Conservation (phyloP, 2,113 vertebrate species). For the Syngnathus typhle region DNA sequence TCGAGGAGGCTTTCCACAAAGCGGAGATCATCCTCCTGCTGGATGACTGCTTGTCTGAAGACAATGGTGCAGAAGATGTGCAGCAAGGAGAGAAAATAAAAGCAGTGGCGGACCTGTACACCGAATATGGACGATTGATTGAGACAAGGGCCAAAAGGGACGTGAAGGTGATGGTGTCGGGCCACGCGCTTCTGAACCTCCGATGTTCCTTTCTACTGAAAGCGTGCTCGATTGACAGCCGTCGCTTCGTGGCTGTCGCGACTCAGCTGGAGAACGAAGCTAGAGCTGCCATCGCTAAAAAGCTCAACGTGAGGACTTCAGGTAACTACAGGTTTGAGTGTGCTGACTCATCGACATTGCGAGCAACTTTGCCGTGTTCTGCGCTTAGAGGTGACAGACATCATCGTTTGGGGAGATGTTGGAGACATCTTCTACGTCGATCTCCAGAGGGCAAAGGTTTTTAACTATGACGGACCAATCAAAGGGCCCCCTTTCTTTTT, state of each 20-base stretch:
- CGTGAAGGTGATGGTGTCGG: slow-evolving; percentile 79
- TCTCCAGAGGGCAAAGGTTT: slow-evolving; percentile 78
- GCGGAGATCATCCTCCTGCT: slow-evolving; percentile 80
- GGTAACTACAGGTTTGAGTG: slow-evolving; percentile 54
- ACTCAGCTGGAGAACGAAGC: slow-evolving; percentile 77
- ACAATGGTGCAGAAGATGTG: slow-evolving; percentile 23
- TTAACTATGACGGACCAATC: slow-evolving; percentile 73
- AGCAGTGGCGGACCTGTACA: slow-evolving; percentile 60
- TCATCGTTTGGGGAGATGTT: slow-evolving; percentile 91
- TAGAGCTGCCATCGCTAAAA: slow-evolving; percentile 73
- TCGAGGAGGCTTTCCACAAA: slow-evolving; percentile 71
- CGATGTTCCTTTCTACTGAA: slow-evolving; percentile 71
- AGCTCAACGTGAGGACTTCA: slow-evolving; percentile 66
- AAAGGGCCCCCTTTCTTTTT: slow-evolving; percentile 76
- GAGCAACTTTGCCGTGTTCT: slow-evolving; percentile 14
- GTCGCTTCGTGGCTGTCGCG: slow-evolving; percentile 72
- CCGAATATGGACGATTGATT: slow-evolving; percentile 73
- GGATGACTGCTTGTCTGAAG: slow-evolving; percentile 62
- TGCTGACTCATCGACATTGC: accelerated
- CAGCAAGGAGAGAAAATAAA: slow-evolving; percentile 23
- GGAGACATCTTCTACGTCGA: slow-evolving; percentile 79
- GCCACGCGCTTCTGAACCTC: slow-evolving; percentile 76
- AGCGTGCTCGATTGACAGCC: slow-evolving; percentile 59
- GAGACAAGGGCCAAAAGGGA: slow-evolving; percentile 69
- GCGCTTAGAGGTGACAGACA: slow-evolving; percentile 74